phyloP scores from a whole-genome alignment of 2,888 invertebrate species.

The Meteorus colon region DNA sequence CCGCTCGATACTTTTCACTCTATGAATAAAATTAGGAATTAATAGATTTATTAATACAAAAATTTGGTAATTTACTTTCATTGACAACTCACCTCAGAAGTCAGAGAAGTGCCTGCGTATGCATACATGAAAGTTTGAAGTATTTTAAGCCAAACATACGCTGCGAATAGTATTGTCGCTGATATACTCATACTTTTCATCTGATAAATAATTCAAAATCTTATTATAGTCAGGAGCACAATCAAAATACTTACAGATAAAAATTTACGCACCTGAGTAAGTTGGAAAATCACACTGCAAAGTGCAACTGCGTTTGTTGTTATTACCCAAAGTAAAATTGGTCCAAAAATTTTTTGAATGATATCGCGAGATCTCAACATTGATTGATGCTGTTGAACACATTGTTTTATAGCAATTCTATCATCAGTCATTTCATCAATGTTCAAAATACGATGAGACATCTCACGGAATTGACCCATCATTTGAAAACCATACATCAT shows the following conservation, averaged over 20 bases:
- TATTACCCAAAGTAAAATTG: slow-evolving; percentile 34
- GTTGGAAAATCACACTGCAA: slow-evolving; percentile 15
- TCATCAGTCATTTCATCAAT: slow-evolving; percentile 4
- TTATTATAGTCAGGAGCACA: background rate
- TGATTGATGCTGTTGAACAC: slow-evolving; percentile 10
- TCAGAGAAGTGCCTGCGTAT: slow-evolving; percentile 44
- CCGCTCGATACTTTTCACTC: slow-evolving; percentile 42
- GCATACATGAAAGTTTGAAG: slow-evolving; percentile 48
- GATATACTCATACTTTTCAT: slow-evolving; percentile 24
- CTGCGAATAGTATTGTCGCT: slow-evolving; percentile 10
- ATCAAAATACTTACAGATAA: too few relatives aligned
- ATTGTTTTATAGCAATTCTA: slow-evolving; percentile 10
- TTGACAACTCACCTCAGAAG: slow-evolving; percentile 30
- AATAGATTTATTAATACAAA: too few relatives aligned
- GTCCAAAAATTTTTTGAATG: slow-evolving; percentile 37
- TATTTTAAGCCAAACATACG: slow-evolving; percentile 43
- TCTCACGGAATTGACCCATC: slow-evolving; percentile 52
- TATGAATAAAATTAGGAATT: background rate
- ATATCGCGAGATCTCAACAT: slow-evolving; percentile 27
- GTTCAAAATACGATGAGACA: slow-evolving; percentile 45
- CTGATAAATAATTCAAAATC: background rate
- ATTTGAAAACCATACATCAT: slow-evolving; percentile 59
- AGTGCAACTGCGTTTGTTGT: slow-evolving; percentile 24
- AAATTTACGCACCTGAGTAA: slow-evolving; percentile 3
- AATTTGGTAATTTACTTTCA: background rate